Evolutionary conservation across 2,888 invertebrate genomes (phyloP).

Genomic region (Malthinus seriepunctatus): DNA sequence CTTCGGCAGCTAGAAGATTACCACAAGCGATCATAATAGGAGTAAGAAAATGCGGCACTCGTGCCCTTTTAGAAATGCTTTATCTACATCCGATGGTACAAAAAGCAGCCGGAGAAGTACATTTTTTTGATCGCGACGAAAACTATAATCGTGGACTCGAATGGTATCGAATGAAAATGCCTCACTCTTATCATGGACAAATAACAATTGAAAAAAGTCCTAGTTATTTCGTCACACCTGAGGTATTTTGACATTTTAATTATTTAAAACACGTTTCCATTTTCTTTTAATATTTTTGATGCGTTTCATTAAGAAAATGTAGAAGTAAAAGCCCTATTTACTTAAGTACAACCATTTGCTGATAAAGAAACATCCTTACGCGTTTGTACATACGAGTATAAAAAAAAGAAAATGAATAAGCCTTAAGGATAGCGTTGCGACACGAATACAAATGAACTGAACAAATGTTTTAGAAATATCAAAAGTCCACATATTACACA

Average conservation of each 20-base stretch:
- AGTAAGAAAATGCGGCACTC: constrained; percentile 94
- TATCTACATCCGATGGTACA: constrained; percentile 92
- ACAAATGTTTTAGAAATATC: not conserved
- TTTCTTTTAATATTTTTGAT: not conserved
- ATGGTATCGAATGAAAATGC: constrained; percentile 96
- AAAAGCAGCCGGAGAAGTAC: constrained; percentile 92
- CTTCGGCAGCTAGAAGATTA: constrained; percentile 66
- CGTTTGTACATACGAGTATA: not conserved
- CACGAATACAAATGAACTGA: constrained; percentile 4
- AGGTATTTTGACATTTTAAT: constrained; percentile 60
- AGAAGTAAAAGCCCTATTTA: not conserved
- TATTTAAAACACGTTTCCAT: not conserved
- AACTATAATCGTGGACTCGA: constrained; percentile 91
- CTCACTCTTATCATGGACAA: constrained; percentile 87
- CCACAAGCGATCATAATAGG: constrained; percentile 77
- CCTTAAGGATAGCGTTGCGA: not conserved
- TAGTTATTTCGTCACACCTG: constrained; percentile 94
- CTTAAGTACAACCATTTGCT: not conserved
- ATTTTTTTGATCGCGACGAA: constrained; percentile 95
- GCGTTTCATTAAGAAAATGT: not conserved
- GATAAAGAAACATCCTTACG: not conserved
- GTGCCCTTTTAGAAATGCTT: constrained; percentile 94
- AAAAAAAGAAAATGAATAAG: not conserved
- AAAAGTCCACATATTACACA: no score
- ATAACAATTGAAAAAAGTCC: constrained; percentile 98